Conservation (phyloP, 2,888 invertebrate species). For the Callyntrura guangdongensis region DNA sequence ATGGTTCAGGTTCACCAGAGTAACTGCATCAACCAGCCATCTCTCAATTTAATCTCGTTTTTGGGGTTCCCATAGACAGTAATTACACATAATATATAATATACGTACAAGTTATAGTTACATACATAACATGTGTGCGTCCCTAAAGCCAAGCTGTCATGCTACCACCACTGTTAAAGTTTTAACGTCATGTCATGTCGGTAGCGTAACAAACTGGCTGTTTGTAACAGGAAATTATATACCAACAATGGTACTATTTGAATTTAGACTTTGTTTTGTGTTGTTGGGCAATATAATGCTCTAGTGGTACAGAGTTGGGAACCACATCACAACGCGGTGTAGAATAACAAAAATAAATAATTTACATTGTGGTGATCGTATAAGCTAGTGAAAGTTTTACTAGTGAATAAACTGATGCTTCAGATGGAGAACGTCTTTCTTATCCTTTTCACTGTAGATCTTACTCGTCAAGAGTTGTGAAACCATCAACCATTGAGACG, state of each 20-base stretch:
- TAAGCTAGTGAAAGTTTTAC: too few relatives aligned
- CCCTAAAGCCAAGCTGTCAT: conserved; percentile 29
- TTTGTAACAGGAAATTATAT: too few relatives aligned
- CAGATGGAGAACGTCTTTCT: background rate
- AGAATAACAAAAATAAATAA: too few relatives aligned
- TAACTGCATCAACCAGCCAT: conserved; percentile 22
- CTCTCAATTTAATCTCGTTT: conserved; percentile 42
- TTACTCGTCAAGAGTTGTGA: background rate
- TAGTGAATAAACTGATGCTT: too few relatives aligned
- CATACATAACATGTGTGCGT: background rate
- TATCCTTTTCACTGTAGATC: background rate
- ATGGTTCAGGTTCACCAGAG: background rate
- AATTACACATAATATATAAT: conserved; percentile 15
- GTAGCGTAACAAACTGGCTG: background rate
- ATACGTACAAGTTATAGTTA: background rate
- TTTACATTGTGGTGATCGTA: too few relatives aligned
- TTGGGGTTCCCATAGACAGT: conserved; percentile 17
- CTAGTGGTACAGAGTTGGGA: too few relatives aligned
- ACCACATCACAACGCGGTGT: too few relatives aligned
- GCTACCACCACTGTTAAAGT: conserved; percentile 7
- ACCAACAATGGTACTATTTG: background rate
- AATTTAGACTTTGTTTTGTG: background rate
- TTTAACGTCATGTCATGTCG: conserved; percentile 7
- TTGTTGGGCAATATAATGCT: too few relatives aligned
- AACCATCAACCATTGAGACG: background rate